A percentile compares a stretch with the other conserved stretches of the same genome.
phyloP scores from a whole-genome alignment of 2,888 invertebrate species.

The Tenthredo notha region DNA sequence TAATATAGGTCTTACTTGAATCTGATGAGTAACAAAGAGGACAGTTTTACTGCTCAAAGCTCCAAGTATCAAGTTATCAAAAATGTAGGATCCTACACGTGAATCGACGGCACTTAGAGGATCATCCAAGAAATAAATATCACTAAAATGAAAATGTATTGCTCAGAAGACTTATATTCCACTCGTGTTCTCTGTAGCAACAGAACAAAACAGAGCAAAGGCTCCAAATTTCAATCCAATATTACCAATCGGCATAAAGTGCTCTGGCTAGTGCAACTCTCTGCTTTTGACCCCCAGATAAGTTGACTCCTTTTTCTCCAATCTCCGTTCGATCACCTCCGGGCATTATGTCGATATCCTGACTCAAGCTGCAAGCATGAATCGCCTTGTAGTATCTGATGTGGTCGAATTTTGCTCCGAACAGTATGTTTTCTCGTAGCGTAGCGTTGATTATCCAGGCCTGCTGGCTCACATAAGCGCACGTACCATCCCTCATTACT shows the following conservation, averaged over 20 bases:
- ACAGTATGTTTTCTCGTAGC: constrained; percentile 82
- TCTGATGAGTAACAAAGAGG: constrained; percentile 83
- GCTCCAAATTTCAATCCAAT: neutral
- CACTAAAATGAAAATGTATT: constrained; percentile 70
- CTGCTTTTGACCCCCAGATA: constrained; percentile 81
- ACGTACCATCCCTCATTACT: constrained; percentile 78
- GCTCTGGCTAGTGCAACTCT: constrained; percentile 81
- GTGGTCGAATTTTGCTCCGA: constrained; percentile 81
- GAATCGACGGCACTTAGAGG: constrained; percentile 81
- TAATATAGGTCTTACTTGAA: constrained; percentile 76
- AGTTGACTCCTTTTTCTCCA: constrained; percentile 80
- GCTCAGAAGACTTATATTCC: neutral
- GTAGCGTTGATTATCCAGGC: constrained; percentile 84
- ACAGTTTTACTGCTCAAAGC: constrained; percentile 80
- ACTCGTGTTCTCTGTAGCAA: neutral
- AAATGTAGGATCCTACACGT: constrained; percentile 80
- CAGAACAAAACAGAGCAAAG: neutral
- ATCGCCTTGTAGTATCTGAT: constrained; percentile 80
- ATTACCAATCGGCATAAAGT: constrained; percentile 78
- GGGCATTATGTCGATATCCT: constrained; percentile 81
- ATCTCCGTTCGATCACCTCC: constrained; percentile 82
- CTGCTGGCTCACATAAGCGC: constrained; percentile 81
- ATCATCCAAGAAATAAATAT: constrained; percentile 82
- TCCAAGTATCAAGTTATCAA: constrained; percentile 79
- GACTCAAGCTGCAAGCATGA: constrained; percentile 79